Base-by-base conservation (phyloP, 2,113 vertebrate genomes). In the Meriones unguiculatus region DNA sequence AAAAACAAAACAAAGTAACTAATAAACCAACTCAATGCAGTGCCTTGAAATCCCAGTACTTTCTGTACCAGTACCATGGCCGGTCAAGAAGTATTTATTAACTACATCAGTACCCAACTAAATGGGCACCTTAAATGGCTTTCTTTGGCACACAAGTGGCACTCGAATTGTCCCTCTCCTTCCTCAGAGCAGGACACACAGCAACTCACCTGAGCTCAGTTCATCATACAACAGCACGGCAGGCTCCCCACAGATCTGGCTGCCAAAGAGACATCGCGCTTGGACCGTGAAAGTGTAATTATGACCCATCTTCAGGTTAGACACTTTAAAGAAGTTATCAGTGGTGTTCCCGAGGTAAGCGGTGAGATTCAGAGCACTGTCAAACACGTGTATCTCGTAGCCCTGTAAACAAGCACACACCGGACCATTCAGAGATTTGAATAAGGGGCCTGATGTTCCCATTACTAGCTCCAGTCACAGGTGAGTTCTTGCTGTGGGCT, bases 271-370 rank as follows among this genome's bases (percentile, higher is more conserved):
- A 90, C 99, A 99, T 57, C 99, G 98, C 0, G 99, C 99, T 97
- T 99, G 99, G 30, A 99, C 99, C 0, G 97, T 99, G 98, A 99
- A 99, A 0, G 99, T 99, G 77, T 99, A 99, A 98, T 99, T 99
- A 98, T 99, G 99, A 15, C 99, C 99, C 12, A 98, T 65, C 96
- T 99, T 98, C 98, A 99, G 98, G 98, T 99, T 99, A 98, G 98
- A 99, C 97, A 99, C 99, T 90, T 99, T 99, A 98, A 99, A 99
- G 99, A 99, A 99, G 28, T 99, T 99, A 96, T 99, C 99, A 0
- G 99, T 99, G 92, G 99, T 99, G 96, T 99, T 99, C 41, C 99
- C 99, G 4, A 99, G 98, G 92, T 97, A 99, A 2, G 98, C 98
- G 0, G 99, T 99, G 96, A 98, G 98, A 97, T 99, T 99, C 98